Base-by-base conservation (phyloP, 1,140 invertebrate genomes). In the Mesaphorura yosii region DNA sequence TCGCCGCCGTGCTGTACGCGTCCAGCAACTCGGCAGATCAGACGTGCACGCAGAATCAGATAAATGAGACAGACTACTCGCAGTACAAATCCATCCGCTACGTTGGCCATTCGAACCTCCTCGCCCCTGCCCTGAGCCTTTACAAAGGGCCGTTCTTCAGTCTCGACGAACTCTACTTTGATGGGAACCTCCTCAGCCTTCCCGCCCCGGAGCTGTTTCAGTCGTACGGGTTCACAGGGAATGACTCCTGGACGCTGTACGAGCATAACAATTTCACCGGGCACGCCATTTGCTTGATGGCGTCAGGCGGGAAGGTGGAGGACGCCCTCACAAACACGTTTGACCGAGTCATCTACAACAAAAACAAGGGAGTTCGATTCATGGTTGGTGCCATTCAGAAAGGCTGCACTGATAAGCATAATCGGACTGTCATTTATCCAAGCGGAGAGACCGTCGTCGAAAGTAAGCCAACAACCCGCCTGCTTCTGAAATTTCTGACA, bases 171-270 rank as follows among this genome's bases (percentile, higher is more conserved):
- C 46, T 48, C 23, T 48, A 31, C 37, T 14, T 48, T 5, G 12
- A 48, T 23, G 46, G 46, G 4, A 6, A 48, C 7, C 5, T 26
- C 10, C 46, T 48, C 3, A 26, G 20, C 20, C 17, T 34, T 15
- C 12, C 20, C 6, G 10, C 20, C 5, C 12, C 10, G 10, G 7
- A 34, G 15, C 28, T 34, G 12, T 48, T 48, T 37, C 19, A 17
- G 3, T 48, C 46, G 20, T 48, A 26, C 23, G 46, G 46, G 10
- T 48, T 48, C 29, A 48, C 46, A 10, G 46, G 46, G 4, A 15
- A 31, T 12, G 46, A 48, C 10, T 34, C 15, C 23, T 48, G 46
- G 46, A 48, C 46, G 10, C 12, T 48, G 4, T 48, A 29, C 22
- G 12, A 27, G 10, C 28, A 48, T 4, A 10, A 27, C 10, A 27